Percentiles rank a stretch among this genome's conserved stretches.
These are phyloP conservation scores for Dicycla oo DNA, from an alignment of 2,888 invertebrate genomes.

Conservation along the genomic window DNA sequence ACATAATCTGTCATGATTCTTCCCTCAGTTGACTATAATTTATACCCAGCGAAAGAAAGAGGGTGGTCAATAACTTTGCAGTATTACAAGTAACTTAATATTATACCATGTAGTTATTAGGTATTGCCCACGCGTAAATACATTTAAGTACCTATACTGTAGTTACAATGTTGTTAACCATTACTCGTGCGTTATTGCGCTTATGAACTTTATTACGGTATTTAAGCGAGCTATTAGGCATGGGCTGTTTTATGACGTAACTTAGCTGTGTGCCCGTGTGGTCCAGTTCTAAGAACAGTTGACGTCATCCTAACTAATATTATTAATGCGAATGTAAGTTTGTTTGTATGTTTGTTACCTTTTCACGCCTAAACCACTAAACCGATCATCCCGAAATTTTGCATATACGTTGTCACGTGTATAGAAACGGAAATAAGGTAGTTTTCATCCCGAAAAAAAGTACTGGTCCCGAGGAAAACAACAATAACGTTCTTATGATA, in stretches of 20 bases:
- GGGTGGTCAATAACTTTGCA: not conserved
- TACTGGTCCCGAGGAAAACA: no score
- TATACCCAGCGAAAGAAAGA: not conserved
- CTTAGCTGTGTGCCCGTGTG: conserved; percentile 34
- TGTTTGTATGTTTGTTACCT: no score
- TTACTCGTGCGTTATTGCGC: conserved; percentile 55
- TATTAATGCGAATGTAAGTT: no score
- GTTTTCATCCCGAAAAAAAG: no score
- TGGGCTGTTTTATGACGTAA: conserved; percentile 47
- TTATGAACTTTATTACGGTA: conserved; percentile 52
- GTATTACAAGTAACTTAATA: conserved; percentile 1
- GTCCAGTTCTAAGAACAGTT: conserved; percentile 30
- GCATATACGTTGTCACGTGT: no score
- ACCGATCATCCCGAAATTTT: no score
- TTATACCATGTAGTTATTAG: conserved; percentile 1
- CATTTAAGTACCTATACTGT: conserved; percentile 36
- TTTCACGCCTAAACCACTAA: no score
- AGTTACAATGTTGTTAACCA: conserved; percentile 47
- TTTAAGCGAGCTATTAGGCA: conserved; percentile 54
- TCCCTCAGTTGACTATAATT: not conserved
- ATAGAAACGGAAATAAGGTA: no score
- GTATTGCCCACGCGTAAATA: conserved; percentile 23
- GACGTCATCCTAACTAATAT: no score
- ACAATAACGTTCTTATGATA: no score
- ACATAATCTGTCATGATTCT: not conserved